phyloP scores from a whole-genome alignment of 2,113 vertebrate genomes.

The Paradoxurus hermaphroditus region DNA sequence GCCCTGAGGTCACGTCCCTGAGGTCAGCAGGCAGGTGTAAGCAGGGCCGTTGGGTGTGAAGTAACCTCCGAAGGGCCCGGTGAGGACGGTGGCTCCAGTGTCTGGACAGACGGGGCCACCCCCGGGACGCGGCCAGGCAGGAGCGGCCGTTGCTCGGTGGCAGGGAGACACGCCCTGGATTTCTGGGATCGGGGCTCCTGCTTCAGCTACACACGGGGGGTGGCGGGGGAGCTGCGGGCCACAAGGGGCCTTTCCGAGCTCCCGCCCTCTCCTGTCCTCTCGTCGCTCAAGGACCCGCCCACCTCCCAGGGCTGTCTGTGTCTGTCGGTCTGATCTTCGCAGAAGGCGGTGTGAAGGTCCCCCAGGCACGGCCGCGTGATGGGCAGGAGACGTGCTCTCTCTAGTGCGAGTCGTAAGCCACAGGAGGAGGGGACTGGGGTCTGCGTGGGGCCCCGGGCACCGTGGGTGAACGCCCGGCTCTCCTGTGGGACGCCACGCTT shows the following conservation, averaged over 20 bases:
- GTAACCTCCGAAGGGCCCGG: background rate
- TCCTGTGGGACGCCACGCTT: background rate
- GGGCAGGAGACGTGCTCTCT: too few relatives aligned
- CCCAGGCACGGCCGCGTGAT: background rate
- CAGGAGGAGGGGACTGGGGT: background rate
- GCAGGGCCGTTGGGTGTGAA: fast-evolving
- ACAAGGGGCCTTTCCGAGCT: background rate
- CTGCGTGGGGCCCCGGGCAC: background rate
- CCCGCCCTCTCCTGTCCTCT: background rate
- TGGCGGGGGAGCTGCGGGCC: fast-evolving
- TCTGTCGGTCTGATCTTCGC: too few relatives aligned
- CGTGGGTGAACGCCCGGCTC: background rate
- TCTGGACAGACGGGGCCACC: background rate
- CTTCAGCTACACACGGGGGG: background rate
- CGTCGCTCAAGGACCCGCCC: background rate
- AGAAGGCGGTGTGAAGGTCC: too few relatives aligned
- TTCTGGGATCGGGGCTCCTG: too few relatives aligned
- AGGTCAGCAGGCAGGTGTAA: background rate
- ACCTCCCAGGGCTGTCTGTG: background rate
- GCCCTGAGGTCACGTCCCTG: fast-evolving
- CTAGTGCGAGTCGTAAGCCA: background rate
- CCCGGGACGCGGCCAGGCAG: fast-evolving
- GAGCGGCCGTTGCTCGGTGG: background rate
- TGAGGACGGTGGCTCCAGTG: fast-evolving
- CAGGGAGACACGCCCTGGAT: background rate